Evolutionary conservation across 2,113 vertebrate species (phyloP).

Genomic region (Heterocephalus glaber): DNA sequence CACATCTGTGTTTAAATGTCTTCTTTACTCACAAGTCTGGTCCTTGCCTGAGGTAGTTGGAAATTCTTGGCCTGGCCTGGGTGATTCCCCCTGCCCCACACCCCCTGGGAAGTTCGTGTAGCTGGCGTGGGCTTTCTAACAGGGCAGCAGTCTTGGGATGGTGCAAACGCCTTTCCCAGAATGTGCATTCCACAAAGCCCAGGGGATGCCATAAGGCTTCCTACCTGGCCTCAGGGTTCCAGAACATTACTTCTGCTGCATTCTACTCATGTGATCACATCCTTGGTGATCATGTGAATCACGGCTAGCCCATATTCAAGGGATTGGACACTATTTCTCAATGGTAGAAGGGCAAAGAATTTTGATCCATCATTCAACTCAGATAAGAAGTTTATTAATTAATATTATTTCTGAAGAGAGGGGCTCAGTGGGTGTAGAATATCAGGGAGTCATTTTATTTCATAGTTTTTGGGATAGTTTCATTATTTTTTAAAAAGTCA

Average conservation of each 20-base stretch:
- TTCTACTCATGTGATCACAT: background rate
- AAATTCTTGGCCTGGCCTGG: background rate
- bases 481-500: background rate
- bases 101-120: background rate
- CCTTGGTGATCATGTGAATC: background rate
- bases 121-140: background rate
- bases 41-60: background rate
- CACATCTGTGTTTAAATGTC: background rate
- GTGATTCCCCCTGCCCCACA: background rate
- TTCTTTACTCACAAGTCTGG: background rate
- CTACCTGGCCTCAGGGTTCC: background rate
- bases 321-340: background rate
- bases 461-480: conserved; percentile 1
- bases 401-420: background rate
- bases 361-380: background rate
- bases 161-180: background rate
- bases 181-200: background rate
- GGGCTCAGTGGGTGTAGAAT: background rate
- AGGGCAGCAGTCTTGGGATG: background rate
- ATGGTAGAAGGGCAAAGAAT: background rate
- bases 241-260: background rate
- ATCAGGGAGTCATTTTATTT: conserved; percentile 3
- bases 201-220: background rate
- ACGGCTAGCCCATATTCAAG: background rate
- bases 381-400: background rate